Percentiles rank a stretch among this genome's conserved stretches.
These are phyloP conservation scores for Spatulosminthurus flaviceps DNA, from an alignment of 2,888 invertebrate genomes.

Conservation along the genomic window DNA sequence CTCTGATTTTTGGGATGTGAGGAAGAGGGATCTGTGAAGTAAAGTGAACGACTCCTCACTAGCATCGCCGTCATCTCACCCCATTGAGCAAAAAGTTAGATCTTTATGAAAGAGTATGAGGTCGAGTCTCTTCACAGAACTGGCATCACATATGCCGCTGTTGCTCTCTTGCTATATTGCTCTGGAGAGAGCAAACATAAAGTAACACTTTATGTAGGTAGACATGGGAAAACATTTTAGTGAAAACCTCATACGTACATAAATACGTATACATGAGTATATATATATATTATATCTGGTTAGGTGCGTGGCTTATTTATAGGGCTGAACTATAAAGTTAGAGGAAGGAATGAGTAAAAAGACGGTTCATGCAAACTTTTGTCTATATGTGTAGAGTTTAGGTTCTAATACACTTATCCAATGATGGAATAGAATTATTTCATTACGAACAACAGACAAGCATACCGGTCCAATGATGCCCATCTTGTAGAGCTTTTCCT, in stretches of 20 bases:
- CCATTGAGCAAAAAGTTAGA: constrained; percentile 48
- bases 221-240: neutral
- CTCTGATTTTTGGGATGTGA: constrained; percentile 26
- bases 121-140: constrained; percentile 41
- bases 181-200: constrained; percentile 29
- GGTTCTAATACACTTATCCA: neutral
- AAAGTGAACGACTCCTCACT: constrained; percentile 43
- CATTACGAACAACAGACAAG: constrained; percentile 10
- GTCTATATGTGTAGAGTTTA: neutral
- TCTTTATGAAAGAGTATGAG: constrained; percentile 43
- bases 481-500: constrained; percentile 27
- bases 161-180: neutral
- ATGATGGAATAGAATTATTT: constrained; percentile 39
- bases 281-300: too few relatives aligned
- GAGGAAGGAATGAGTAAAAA: neutral
- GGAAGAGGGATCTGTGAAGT: constrained; percentile 28
- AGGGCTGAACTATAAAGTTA: neutral
- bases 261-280: neutral
- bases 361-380: neutral
- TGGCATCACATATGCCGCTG: constrained; percentile 22
- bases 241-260: too few relatives aligned
- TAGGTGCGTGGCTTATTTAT: neutral
- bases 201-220: neutral
- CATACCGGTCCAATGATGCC: constrained; percentile 23
- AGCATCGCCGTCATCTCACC: constrained; percentile 47